Base-by-base conservation (phyloP, 37 sponge, comb jelly and placozoan genomes). In the Beroe ovata region DNA sequence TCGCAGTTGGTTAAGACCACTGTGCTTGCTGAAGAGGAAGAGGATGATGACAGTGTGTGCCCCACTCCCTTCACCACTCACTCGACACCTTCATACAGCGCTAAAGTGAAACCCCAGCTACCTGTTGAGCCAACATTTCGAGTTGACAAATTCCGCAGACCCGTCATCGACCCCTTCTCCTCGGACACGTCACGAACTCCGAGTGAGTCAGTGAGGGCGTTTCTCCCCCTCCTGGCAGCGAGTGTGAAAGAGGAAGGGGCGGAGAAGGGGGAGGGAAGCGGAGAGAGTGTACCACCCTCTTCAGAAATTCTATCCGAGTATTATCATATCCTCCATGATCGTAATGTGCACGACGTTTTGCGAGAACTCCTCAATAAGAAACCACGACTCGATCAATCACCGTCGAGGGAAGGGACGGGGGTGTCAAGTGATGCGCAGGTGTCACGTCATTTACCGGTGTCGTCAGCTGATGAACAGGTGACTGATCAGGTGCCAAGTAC, bases 31-130 rank as follows among this genome's bases (percentile, higher is more conserved):
- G 54, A 47, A 47, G 54, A 47, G 54, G n/a, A n/a, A n/a, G n/a
- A n/a, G n/a, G n/a, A n/a, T n/a, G n/a, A n/a, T n/a, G n/a, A n/a
- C n/a, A n/a, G n/a, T n/a, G 54, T 47, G 11, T 47, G 54, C 54
- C 54, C 6, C 11, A 47, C 11, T 11, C 54, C 54, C 6, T 11
- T 11, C 6, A 11, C 54, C 11, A 6, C 54, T 11, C 6, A 47
- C 11, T 6, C 11, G 6, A 47, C 54, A 47, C 54, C 54, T 16
- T 6, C 11, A 16, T 47, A 47, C 54, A 47, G 11, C 4, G 36
- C 69, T 8, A 66, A 66, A 66, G 69, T 66, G 69, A 66, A 30
- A 66, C 69, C 69, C 34, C 69, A 66, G 35, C 36, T 66, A 3
- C 69, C 69, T 26, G 69, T 66, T 2, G 69, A 66, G 35, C 69